Conservation (phyloP, 2,113 vertebrate genomes). For the Rallus limicola region DNA sequence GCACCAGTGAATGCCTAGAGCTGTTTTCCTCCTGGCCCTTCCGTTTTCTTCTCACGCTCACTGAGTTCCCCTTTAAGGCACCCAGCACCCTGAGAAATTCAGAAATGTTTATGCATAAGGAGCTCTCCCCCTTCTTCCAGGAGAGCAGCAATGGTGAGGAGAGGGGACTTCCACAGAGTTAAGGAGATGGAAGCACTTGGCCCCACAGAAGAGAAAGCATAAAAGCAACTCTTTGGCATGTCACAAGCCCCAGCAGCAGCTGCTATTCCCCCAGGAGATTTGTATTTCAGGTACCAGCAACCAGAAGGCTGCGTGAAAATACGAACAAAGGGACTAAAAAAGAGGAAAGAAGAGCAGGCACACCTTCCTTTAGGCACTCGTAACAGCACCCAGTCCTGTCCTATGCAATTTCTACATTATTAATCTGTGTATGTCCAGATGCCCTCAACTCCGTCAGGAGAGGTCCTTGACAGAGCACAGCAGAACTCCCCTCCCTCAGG, state of each 20-base stretch:
- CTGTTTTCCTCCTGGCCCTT: not conserved
- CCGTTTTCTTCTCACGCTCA: not conserved
- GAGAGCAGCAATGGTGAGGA: not conserved
- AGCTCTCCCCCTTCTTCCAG: not conserved
- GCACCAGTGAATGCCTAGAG: not conserved
- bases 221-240: not conserved
- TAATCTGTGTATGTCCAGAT: not conserved
- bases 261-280: not conserved
- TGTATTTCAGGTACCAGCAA: not conserved
- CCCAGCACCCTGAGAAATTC: not conserved
- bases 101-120: not conserved
- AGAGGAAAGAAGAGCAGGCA: not conserved
- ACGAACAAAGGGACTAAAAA: not conserved
- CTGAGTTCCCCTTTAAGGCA: not conserved
- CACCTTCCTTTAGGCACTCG: not conserved
- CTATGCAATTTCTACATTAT: not conserved
- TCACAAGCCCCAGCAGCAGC: not conserved
- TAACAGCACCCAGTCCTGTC: not conserved
- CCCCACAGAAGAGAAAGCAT: not conserved
- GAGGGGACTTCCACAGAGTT: not conserved
- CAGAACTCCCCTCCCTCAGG: rapidly evolving
- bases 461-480: rapidly evolving
- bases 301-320: not conserved
- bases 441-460: not conserved
- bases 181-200: not conserved